Conservation (phyloP, 2,888 invertebrate species). For the Tholera decimalis region DNA sequence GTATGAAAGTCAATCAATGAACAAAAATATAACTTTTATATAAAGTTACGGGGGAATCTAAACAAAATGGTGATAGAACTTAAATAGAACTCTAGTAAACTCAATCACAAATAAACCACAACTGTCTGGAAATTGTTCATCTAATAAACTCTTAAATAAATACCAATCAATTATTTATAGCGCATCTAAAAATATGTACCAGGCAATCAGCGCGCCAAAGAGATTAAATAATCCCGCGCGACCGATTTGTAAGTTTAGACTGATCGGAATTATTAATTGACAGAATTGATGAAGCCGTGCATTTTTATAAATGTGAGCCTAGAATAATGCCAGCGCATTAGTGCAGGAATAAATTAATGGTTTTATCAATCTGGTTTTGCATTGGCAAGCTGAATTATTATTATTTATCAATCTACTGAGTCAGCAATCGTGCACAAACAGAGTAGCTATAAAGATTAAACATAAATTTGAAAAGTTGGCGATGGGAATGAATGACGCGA, state of each 20-base stretch:
- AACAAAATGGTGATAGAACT: background rate
- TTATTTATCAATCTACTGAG: too few relatives aligned
- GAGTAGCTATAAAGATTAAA: too few relatives aligned
- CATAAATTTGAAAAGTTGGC: too few relatives aligned
- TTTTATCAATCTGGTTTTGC: too few relatives aligned
- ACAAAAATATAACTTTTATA: slow-evolving; percentile 13
- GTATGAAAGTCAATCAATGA: slow-evolving; percentile 7
- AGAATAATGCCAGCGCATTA: slow-evolving; percentile 8
- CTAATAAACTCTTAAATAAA: slow-evolving; percentile 18
- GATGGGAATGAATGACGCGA: too few relatives aligned
- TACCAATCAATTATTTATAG: slow-evolving; percentile 18
- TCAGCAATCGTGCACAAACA: too few relatives aligned
- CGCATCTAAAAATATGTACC: slow-evolving; percentile 10
- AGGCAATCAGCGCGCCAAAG: slow-evolving; percentile 10
- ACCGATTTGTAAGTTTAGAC: slow-evolving; percentile 16
- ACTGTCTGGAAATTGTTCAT: background rate
- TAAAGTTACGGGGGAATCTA: background rate
- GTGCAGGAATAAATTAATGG: slow-evolving; percentile 10
- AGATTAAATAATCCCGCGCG: slow-evolving; percentile 34
- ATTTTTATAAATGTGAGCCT: slow-evolving; percentile 7
- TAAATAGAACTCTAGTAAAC: slow-evolving; percentile 13
- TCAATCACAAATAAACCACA: background rate
- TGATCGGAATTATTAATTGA: slow-evolving; percentile 35
- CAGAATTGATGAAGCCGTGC: background rate
- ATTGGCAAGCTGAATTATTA: too few relatives aligned